Base-by-base conservation (phyloP, 2,113 vertebrate species). In the Rattus rattus region DNA sequence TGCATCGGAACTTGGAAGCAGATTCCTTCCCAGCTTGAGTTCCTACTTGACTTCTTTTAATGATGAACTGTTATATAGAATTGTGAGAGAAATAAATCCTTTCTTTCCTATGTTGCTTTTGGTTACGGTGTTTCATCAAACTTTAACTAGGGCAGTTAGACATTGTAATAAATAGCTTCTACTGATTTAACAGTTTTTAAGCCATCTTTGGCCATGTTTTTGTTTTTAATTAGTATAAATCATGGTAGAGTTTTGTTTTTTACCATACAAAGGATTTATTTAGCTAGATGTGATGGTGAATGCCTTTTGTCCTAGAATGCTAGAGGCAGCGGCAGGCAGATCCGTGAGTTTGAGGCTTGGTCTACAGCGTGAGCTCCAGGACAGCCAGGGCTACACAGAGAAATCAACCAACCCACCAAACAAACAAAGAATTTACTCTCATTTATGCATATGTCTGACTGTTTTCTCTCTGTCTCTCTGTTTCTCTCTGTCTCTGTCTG, bases 141-240 rank as follows among this genome's bases (percentile, higher is more conserved):
- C 56, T 3, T n/a, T 63, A 84, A 84, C 24, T 43, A 63, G 24
- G 81, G 43, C 14, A 65, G 59, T 11, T 65, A 43, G 8, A 19
- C 1, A 19, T 63, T 36, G 36, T 67, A 36, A 36, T n/a, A 54
- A 52, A 33, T 12, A 69, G 47, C 26, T 65, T 86, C 39, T 33
- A 86, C 20, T 49, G 49, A 49, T 52, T 87, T 36, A 14, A 11
- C 65, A 52, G 1, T 36, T 2, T 88, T 54, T 54, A 88, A 47
- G 5, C 24, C 4, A 89, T 30, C 14, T 12, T 30, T 43, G 67
- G 9, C 33, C 13, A 73, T 61, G 0, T 69, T 86, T 92, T 65
- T 65, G 36, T 89, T 26, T 85, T 43, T 36, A 92, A 94, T 91
- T 14, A 81, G 69, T 96, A n/a, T 28, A 30, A 90, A 3, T 83